Base-by-base conservation (phyloP, 2,113 vertebrate species). In the Sylvia atricapilla region DNA sequence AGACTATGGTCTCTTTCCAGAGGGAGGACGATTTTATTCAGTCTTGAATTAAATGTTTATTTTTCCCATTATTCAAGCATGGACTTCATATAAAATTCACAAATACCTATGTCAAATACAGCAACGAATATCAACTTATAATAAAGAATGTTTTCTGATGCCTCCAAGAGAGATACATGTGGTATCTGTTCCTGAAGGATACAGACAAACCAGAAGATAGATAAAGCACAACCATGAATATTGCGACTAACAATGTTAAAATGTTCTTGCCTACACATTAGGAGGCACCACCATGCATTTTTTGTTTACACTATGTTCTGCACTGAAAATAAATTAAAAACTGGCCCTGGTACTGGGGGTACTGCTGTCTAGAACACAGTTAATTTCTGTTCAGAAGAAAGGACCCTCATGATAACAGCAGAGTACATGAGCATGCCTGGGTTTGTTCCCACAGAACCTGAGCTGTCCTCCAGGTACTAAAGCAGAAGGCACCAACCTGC, bases 21-120 rank as follows among this genome's bases (percentile, higher is more conserved):
- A 84, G 31, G 30, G 17, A 93, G 62, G 87, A 84, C n/a, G 37
- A 77, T 28, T 95, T 88, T 69, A 72, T 77, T 86, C 74, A 33
- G 43, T 68, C 31, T 93, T 93, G 50, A 93, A 88, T 66, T 50
- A 62, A 73, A 81, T 50, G 10, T 82, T 85, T 60, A 50, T 64
- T 90, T 92, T 87, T 93, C 70, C 80, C 33, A 41, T 53, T 70
- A 60, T 70, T 69, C 63, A 88, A 83, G 52, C 0, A 0, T 44
- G 21, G 43, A 49, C 84, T 94, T 86, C 22, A 72, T 25, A 59
- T 13, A 59, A 84, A 90, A 64, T 59, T 78, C 69, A 64, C 50
- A 76, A 95, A 87, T 31, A 60, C 0, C 1, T 67, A 33, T 31
- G 31, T 88, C 59, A 88, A 83, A 95, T 25, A 50, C 47, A 88